A percentile compares a stretch with the other conserved stretches of the same genome.
These are phyloP conservation scores for Struthio camelus DNA, from an alignment of 2,113 vertebrate species.

Conservation along the genomic window DNA sequence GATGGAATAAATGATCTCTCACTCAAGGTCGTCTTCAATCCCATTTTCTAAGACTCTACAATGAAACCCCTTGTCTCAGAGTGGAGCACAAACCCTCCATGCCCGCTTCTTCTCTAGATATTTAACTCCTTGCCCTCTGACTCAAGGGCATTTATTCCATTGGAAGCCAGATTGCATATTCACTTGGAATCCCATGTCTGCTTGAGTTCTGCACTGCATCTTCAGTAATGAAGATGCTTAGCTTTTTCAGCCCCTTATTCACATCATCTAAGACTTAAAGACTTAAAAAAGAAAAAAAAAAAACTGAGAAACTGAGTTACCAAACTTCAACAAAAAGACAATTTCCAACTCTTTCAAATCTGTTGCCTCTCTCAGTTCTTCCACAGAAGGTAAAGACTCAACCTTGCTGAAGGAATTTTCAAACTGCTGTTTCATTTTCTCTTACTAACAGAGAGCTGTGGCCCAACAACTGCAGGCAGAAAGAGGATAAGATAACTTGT, in stretches of 20 bases:
- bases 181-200: not conserved
- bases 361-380: no score
- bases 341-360: not conserved
- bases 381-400: not conserved
- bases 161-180: rapidly evolving
- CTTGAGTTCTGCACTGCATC: not conserved
- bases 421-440: not conserved
- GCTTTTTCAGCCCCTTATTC: not conserved
- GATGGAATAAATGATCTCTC: not conserved
- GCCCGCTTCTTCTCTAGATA: not conserved
- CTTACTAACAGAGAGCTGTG: not conserved
- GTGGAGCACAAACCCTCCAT: not conserved
- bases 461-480: not conserved
- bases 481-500: not conserved
- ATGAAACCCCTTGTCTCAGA: not conserved
- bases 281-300: not conserved
- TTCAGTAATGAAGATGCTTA: not conserved
- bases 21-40: not conserved
- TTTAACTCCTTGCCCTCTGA: rapidly evolving
- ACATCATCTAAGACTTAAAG: not conserved
- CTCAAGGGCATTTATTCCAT: not conserved
- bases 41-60: not conserved
- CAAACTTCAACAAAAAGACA: not conserved
- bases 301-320: not conserved
- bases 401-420: not conserved